Percentiles rank a stretch among this genome's conserved stretches.
phyloP scores from a whole-genome alignment of 2,888 invertebrate species.

The Xestia ashworthii region DNA sequence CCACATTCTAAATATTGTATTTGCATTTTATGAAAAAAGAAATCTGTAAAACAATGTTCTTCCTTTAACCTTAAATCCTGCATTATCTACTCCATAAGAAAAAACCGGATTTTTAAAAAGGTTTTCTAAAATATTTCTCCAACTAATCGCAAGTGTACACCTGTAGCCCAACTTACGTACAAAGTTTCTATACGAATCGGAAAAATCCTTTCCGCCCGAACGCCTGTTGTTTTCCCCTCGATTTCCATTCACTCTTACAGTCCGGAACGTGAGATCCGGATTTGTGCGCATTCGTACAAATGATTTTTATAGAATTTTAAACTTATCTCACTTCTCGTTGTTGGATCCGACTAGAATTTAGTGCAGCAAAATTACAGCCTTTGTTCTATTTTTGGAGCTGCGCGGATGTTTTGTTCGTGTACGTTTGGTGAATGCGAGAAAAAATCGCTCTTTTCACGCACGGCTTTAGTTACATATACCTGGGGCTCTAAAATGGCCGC shows the following conservation, averaged over 20 bases:
- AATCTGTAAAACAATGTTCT: too few species aligned
- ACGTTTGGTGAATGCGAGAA: conserved; percentile 1
- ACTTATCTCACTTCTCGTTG: conserved; percentile 64
- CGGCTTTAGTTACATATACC: conserved; percentile 6
- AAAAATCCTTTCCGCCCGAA: conserved; percentile 73
- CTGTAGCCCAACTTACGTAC: conserved; percentile 54
- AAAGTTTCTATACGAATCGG: conserved; percentile 69
- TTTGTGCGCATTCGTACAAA: conserved; percentile 69
- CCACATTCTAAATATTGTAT: too few species aligned
- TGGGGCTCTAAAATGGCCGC: too few species aligned
- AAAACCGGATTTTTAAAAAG: not conserved
- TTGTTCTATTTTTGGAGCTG: conserved; percentile 42
- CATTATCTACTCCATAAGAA: not conserved
- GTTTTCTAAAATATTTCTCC: not conserved
- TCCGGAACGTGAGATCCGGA: conserved; percentile 58
- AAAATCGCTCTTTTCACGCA: conserved; percentile 11
- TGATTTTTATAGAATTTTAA: conserved; percentile 69
- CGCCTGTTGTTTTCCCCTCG: conserved; percentile 76
- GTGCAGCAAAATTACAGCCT: conserved; percentile 36
- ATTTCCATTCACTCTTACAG: conserved; percentile 76
- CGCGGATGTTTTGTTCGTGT: conserved; percentile 22
- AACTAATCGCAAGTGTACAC: conserved; percentile 58
- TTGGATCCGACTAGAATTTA: conserved; percentile 53
- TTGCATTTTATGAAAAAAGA: too few species aligned
- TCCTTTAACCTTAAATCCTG: not conserved